Percentiles rank a stretch among this genome's conserved stretches.
Evolutionary conservation across 2,888 invertebrate species (phyloP).

Genomic region (Eubasilissa splendida): DNA sequence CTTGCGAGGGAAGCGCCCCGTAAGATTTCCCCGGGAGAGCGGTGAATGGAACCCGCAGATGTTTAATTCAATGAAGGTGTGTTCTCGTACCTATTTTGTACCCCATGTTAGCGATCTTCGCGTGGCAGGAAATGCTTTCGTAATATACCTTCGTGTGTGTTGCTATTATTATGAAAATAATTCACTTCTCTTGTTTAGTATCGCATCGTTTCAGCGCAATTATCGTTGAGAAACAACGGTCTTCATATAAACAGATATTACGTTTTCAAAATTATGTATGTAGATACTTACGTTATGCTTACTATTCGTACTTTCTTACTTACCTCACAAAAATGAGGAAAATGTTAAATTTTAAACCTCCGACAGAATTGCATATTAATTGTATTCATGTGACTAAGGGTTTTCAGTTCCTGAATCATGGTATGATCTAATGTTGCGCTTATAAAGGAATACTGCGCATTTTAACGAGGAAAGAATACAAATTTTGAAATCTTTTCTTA

Average conservation of each 20-base stretch:
- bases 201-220: no score
- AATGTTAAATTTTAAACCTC: neutral
- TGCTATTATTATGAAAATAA: no score
- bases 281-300: neutral
- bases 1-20: conserved; percentile 9
- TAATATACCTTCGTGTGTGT: no score
- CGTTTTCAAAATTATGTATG: neutral
- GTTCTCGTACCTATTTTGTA: neutral
- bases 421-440: neutral
- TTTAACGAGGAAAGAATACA: neutral
- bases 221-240: no score
- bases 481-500: neutral
- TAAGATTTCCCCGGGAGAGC: conserved; percentile 11
- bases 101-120: no score
- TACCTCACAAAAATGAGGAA: neutral
- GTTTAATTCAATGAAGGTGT: neutral
- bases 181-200: no score
- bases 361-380: neutral
- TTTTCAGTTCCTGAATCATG: neutral
- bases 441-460: neutral
- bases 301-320: neutral
- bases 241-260: neutral
- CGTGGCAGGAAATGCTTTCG: no score
- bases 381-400: conserved; percentile 8
- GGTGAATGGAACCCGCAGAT: neutral